These are phyloP conservation scores for Lepidonotus clava DNA, from an alignment of 2,888 invertebrate genomes.

Conservation along the genomic window DNA sequence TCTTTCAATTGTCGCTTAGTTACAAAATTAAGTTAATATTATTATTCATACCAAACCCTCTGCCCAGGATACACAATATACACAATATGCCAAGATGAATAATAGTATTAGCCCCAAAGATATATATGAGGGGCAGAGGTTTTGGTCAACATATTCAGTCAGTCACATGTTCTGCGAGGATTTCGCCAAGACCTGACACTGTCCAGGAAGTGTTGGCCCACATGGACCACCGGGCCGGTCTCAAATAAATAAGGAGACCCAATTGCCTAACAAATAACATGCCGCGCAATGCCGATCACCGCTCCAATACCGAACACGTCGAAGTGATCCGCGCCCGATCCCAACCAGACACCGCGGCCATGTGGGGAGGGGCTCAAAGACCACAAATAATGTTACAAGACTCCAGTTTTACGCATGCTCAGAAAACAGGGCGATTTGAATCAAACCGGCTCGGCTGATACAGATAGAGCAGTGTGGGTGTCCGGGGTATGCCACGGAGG, in stretches of 20 bases:
- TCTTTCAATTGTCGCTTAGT: no score
- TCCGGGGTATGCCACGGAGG: background rate
- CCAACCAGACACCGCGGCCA: background rate
- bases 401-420: no score
- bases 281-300: background rate
- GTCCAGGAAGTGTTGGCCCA: no score
- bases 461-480: background rate
- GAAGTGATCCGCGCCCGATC: background rate
- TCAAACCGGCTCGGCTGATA: background rate
- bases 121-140: no score
- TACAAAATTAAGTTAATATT: no score
- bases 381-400: background rate
- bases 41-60: no score
- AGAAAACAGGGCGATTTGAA: background rate
- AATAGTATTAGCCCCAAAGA: no score
- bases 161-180: no score
- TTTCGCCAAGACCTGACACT: no score
- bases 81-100: no score
- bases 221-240: background rate
- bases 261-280: constrained; percentile 20
- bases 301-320: background rate
- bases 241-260: background rate
- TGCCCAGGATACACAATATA: no score
- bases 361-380: background rate
- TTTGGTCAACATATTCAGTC: no score